Conservation (phyloP, 2,797 vertebrate genomes). For the Sphenodon punctatus region DNA sequence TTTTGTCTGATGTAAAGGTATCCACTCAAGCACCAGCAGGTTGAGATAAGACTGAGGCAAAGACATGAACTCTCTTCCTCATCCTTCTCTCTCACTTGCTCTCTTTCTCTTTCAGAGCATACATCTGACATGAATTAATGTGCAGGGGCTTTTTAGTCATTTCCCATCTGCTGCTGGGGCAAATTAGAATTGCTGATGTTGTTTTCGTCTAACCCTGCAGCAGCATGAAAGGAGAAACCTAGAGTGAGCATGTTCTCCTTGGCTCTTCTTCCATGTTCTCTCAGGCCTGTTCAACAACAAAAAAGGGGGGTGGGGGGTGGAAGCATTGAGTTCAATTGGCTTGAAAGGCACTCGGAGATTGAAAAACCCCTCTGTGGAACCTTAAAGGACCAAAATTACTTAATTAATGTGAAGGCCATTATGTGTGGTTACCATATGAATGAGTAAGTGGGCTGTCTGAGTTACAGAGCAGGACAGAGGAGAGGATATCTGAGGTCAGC, state of each 20-base stretch:
- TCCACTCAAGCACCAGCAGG: background rate
- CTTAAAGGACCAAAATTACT: constrained; percentile 67
- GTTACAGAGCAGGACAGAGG: constrained; percentile 83
- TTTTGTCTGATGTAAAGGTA: background rate
- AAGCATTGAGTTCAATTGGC: constrained; percentile 64
- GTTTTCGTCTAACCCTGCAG: constrained; percentile 59
- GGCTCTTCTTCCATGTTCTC: constrained; percentile 58
- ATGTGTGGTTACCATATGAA: constrained; percentile 87
- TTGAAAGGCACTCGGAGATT: constrained; percentile 60
- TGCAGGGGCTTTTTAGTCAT: constrained; percentile 63
- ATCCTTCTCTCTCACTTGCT: background rate
- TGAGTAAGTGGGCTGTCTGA: constrained; percentile 78
- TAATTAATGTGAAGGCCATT: constrained; percentile 84
- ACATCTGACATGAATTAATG: constrained; percentile 69
- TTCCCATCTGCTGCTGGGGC: constrained; percentile 64
- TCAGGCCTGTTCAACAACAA: constrained; percentile 32
- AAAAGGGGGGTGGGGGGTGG: too few relatives aligned
- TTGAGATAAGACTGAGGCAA: constrained; percentile 25
- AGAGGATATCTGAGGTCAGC: constrained; percentile 85
- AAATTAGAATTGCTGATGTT: constrained; percentile 74
- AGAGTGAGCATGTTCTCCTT: constrained; percentile 52
- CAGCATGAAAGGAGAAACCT: constrained; percentile 59
- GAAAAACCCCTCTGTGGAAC: constrained; percentile 60
- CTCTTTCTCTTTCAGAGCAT: constrained; percentile 37
- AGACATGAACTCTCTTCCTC: constrained; percentile 3